A percentile compares a stretch with the other conserved stretches of the same genome.
Evolutionary conservation across 2,888 invertebrate species (phyloP).

Genomic region (Vannuccia rotundouncinata): DNA sequence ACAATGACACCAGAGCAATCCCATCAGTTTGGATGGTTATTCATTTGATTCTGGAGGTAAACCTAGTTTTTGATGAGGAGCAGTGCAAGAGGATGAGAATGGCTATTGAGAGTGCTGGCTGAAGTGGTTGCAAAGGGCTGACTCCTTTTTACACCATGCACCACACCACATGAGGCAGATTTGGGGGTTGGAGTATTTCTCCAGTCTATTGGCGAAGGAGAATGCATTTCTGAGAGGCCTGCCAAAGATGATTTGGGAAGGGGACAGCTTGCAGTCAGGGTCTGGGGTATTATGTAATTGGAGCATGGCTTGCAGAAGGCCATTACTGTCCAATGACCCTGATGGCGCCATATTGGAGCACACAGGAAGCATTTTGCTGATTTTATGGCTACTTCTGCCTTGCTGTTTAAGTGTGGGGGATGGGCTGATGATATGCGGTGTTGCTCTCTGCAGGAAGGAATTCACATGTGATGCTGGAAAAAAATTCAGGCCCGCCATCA

Average conservation of each 20-base stretch:
- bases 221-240: constrained; percentile 28
- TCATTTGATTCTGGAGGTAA: not conserved
- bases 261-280: not conserved
- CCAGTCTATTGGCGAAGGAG: not conserved
- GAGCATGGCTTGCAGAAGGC: constrained; percentile 42
- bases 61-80: not conserved
- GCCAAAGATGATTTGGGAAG: constrained; percentile 39
- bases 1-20: not conserved
- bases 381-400: constrained; percentile 42
- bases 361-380: constrained; percentile 42
- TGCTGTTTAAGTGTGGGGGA: constrained; percentile 41
- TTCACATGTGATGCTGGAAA: constrained; percentile 40
- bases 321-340: constrained; percentile 40
- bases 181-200: not conserved
- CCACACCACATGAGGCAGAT: constrained; percentile 10
- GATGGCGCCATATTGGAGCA: constrained; percentile 40
- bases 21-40: not conserved
- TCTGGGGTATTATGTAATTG: constrained; percentile 14
- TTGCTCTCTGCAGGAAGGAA: constrained; percentile 41
- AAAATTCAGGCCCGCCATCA: constrained; percentile 42
- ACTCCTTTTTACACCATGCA: not conserved
- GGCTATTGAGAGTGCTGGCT: not conserved
- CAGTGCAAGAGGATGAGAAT: not conserved
- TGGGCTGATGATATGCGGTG: constrained; percentile 42
- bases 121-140: not conserved